A percentile compares a stretch with the other conserved stretches of the same genome.
Conservation (phyloP, 2,888 invertebrate species). For the Ochropacha duplaris region DNA sequence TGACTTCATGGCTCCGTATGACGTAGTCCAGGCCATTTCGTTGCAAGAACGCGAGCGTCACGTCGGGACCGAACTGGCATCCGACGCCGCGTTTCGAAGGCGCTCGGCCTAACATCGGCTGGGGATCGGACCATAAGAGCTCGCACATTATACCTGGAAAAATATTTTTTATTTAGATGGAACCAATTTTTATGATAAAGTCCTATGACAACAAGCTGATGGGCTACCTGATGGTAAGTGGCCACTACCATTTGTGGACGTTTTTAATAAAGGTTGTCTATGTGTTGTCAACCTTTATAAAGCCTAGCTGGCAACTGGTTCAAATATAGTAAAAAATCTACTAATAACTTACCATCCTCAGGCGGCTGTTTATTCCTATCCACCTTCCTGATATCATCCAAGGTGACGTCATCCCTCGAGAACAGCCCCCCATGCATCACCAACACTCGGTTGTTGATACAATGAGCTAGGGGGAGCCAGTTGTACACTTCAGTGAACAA, state of each 20-base stretch:
- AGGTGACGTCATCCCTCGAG: constrained; percentile 95
- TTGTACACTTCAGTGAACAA: constrained; percentile 99
- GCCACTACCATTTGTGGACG: too few relatives aligned
- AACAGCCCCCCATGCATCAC: constrained; percentile 99
- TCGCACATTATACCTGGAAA: constrained; percentile 95
- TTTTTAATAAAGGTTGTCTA: too few relatives aligned
- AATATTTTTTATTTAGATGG: too few relatives aligned
- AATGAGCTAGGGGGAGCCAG: constrained; percentile 97
- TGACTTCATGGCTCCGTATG: constrained; percentile 98
- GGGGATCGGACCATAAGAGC: constrained; percentile 99
- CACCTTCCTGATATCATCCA: constrained; percentile 94
- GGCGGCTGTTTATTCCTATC: constrained; percentile 98
- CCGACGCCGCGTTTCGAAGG: constrained; percentile 99
- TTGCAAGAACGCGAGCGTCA: constrained; percentile 93
- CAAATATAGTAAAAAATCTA: too few relatives aligned
- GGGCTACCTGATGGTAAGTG: too few relatives aligned
- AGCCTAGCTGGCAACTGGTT: too few relatives aligned
- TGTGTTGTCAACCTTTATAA: too few relatives aligned
- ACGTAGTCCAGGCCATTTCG: constrained; percentile 95
- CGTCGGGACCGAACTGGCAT: constrained; percentile 99
- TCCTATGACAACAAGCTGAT: too few relatives aligned
- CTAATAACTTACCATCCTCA: constrained; percentile 87
- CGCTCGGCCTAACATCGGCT: constrained; percentile 92
- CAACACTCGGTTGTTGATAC: constrained; percentile 91
- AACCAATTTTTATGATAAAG: too few relatives aligned